Evolutionary conservation across 2,113 vertebrate genomes (phyloP), one percentile per base, ranked within the genome.

Genomic region (Etia nguti): DNA sequence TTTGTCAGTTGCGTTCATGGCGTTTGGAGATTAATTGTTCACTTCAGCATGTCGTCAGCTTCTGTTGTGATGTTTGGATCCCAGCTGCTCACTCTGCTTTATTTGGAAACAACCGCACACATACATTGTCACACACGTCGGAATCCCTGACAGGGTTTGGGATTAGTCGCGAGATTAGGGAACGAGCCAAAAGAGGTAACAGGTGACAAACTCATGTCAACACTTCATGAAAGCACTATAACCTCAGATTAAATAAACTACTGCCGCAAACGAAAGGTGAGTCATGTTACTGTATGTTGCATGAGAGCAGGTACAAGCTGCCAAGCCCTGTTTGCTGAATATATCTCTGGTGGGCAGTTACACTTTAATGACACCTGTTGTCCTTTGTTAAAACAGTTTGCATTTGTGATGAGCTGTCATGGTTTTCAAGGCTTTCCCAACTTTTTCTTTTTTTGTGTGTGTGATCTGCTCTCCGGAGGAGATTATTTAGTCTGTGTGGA

Each of bases 181-280:
- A 81, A 15, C 36, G 62, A 82, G 92, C 79, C 94, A 90, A 92
- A 94, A 87, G 89, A 92, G 92, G 92, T 95, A 80, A 90, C 86
- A 90, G 77, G 88, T 92, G 90, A 91, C 82, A 86, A 82, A 81
- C 34, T 86, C 43, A 57, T 88, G 80, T 92, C 89, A 86, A 26
- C 86, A 73, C 85, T 80, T 81, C 20, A 43, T 82, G 56, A 83
- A 86, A 82, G 31, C n/a, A 83, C 77, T 84, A 80, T 41, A 84
- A 88, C 54, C 13, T n/a, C 26, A 88, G 82, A 86, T 93, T 87
- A 89, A 75, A 26, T 31, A 31, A 84, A 86, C 86, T 54, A 29
- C 65, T 70, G 20, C 26, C 18, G 46, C 54, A 88, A 84, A 91
- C 82, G 88, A 83, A 85, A 90, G 80, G 85, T 91, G 88, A 82